phyloP scores from a whole-genome alignment of 92 coral and sea anemone species.

The Pocillopora meandrina region DNA sequence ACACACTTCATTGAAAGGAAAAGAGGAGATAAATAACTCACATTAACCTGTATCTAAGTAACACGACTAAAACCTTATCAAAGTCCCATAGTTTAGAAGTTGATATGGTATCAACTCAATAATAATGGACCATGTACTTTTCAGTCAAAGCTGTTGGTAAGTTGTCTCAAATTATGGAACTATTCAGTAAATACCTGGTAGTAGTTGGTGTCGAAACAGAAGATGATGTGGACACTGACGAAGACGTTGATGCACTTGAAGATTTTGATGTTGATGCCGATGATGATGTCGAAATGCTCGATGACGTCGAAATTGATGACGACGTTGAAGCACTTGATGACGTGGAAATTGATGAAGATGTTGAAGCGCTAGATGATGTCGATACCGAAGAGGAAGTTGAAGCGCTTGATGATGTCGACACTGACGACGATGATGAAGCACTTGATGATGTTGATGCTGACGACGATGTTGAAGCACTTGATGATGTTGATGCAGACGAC shows the following conservation, averaged over 20 bases:
- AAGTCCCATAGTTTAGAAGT: too few species aligned
- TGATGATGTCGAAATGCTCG: slow-evolving; percentile 33
- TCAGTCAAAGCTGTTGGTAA: background rate
- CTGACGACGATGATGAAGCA: background rate
- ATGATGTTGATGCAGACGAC: background rate
- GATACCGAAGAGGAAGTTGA: background rate
- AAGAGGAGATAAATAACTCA: too few species aligned
- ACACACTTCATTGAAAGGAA: too few species aligned
- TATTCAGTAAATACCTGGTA: too few species aligned
- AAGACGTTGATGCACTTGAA: background rate
- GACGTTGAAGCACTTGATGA: slow-evolving; percentile 3
- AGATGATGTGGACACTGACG: slow-evolving; percentile 7
- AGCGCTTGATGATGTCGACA: slow-evolving; percentile 32
- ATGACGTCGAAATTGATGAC: slow-evolving; percentile 12
- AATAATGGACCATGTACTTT: background rate
- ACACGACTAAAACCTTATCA: too few species aligned
- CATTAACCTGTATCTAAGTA: too few species aligned
- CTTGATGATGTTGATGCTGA: slow-evolving; percentile 2
- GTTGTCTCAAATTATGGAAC: too few species aligned
- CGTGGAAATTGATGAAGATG: background rate
- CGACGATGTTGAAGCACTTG: background rate
- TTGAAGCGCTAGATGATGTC: slow-evolving; percentile 8
- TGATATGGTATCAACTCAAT: background rate
- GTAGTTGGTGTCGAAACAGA: background rate
- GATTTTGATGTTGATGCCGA: background rate